Evolutionary conservation across 2,797 vertebrate species (phyloP).

Genomic region (Oceanodroma leucorhoa): DNA sequence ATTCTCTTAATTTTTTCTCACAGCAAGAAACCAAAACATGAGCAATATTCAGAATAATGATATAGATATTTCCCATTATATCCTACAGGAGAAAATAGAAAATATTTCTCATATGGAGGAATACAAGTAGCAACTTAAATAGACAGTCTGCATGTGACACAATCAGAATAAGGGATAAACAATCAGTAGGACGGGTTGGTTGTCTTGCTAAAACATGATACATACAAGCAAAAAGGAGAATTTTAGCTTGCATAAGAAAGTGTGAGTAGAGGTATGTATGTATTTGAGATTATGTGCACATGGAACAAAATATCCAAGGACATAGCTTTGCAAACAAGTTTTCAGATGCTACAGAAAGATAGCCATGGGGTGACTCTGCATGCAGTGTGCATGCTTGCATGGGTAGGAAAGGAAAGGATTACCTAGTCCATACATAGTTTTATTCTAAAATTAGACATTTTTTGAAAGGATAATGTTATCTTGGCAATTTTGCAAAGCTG

Average conservation of each 20-base stretch:
- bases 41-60: background rate
- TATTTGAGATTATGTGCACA: background rate
- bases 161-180: background rate
- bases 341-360: background rate
- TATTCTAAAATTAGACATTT: background rate
- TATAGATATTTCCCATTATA: background rate
- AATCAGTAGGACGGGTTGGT: background rate
- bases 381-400: background rate
- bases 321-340: background rate
- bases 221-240: background rate
- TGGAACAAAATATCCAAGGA: background rate
- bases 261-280: accelerated
- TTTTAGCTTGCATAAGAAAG: background rate
- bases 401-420: background rate
- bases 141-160: background rate
- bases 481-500: background rate
- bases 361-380: background rate
- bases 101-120: background rate
- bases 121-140: background rate
- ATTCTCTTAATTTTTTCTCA: background rate
- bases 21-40: background rate
- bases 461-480: background rate
- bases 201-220: background rate
- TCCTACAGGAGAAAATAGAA: background rate
- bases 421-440: background rate